Percentiles rank a stretch among this genome's conserved stretches.
Evolutionary conservation across 2,888 invertebrate species (phyloP).

Genomic region (Melolontha melolontha): DNA sequence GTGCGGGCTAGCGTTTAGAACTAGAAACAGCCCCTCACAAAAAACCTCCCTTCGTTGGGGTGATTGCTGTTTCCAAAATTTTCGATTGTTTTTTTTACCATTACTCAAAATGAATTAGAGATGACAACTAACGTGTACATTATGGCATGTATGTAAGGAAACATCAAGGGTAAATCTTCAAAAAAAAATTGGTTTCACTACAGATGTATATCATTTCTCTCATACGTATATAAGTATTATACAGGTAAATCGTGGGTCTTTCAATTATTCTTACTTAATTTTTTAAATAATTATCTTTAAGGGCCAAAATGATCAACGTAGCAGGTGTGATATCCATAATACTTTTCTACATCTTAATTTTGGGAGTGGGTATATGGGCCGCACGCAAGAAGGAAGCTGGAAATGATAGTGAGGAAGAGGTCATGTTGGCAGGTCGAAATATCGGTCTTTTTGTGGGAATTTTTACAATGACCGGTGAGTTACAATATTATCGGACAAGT

Average conservation of each 20-base stretch:
- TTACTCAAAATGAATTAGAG: neutral
- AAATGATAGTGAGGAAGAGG: conserved; percentile 95
- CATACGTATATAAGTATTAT: conserved; percentile 24
- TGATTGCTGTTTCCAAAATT: conserved; percentile 78
- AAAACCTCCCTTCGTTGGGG: conserved; percentile 97
- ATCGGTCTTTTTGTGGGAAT: conserved; percentile 98
- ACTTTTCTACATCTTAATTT: conserved; percentile 95
- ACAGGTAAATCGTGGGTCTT: conserved; percentile 17
- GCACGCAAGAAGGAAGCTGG: conserved; percentile 91
- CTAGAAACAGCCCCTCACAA: conserved; percentile 96
- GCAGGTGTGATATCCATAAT: conserved; percentile 94
- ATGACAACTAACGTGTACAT: neutral
- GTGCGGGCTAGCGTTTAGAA: conserved; percentile 96
- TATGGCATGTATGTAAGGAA: conserved; percentile 54
- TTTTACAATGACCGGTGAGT: conserved; percentile 97
- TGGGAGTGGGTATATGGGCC: conserved; percentile 97
- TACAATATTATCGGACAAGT: neutral
- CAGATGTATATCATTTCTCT: no score
- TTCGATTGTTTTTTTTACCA: neutral
- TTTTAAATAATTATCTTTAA: conserved; percentile 22
- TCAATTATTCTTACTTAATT: neutral
- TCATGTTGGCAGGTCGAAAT: conserved; percentile 98
- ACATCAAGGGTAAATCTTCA: conserved; percentile 9
- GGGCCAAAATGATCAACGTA: conserved; percentile 85
- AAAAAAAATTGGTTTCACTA: conserved; percentile 3